phyloP scores from a whole-genome alignment of 2,113 vertebrate species.

The Zosterops lateralis region DNA sequence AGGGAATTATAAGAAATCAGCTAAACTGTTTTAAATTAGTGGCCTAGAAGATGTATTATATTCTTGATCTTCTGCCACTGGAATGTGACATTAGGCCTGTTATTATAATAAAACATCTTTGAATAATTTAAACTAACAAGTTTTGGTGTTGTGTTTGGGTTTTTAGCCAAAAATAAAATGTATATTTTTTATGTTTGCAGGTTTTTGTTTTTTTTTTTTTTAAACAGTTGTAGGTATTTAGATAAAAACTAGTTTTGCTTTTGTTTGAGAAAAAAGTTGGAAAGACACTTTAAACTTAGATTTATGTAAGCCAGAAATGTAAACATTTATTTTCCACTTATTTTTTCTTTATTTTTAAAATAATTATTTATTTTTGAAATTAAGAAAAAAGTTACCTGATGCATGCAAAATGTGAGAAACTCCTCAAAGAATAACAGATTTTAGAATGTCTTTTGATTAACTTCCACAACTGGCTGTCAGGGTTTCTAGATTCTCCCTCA shows the following conservation, averaged over 20 bases:
- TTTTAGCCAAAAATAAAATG: neutral
- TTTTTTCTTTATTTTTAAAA: neutral
- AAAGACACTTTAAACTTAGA: neutral
- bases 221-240: neutral
- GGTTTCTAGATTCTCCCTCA: neutral
- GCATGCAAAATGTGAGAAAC: neutral
- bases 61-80: neutral
- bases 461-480: neutral
- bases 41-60: neutral
- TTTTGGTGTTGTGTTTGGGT: neutral
- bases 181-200: too few relatives aligned
- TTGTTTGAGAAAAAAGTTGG: neutral
- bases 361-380: neutral
- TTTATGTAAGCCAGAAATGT: neutral
- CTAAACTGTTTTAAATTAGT: neutral
- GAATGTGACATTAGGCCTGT: neutral
- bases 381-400: neutral
- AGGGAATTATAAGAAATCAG: neutral
- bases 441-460: neutral
- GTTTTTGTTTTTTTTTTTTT: too few relatives aligned
- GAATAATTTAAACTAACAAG: neutral
- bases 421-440: neutral
- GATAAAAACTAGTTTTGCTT: neutral
- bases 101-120: neutral
- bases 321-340: neutral